Evolutionary conservation across 2,888 invertebrate genomes (phyloP), one percentile per base, ranked within the genome.

Genomic region (Dynastes maya): DNA sequence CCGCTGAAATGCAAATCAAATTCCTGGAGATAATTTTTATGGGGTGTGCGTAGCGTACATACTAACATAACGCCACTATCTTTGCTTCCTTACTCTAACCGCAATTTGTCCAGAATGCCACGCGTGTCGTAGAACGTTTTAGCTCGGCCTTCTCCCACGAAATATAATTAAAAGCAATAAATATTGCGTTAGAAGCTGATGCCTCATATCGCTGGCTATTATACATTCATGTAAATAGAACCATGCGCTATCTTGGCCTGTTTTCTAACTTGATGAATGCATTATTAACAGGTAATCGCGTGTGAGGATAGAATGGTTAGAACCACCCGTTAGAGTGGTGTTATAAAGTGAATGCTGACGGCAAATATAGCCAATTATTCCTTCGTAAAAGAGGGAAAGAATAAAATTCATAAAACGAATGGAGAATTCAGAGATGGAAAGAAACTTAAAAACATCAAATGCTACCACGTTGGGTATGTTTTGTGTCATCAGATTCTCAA

Each of bases 211-310:
- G 45, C 22, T 27, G 49, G 49, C 67, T 49, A 67, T 67, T 67
- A 49, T 67, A 67, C 22, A 49, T 49, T 45, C 49, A 67, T 67
- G 67, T 67, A 67, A 67, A 67, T 67, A 67, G 6, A 40, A 27
- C 22, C 9, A 45, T 2, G 2, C 45, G 45, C 45, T 67, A 67
- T 67, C 67, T 67, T 16, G 67, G 5, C 45, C 67, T 4, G 2
- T 64, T 64, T 64, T 8, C 16, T 22, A 49, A 27, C 49, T 67
- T 67, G 67, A 67, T 49, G 67, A 27, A 67, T 67, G 67, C 27
- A 9, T 67, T 45, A 22, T 49, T 67, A 67, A 67, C 67, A 67
- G 67, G 67, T 67, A 67, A 67, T 67, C 67, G 67, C 67, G 67
- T 67, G 67, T 22, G 45, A 49, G 27, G 67, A 11, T 11, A 45